Percentiles rank a stretch among this genome's conserved stretches.
These are phyloP conservation scores for Galerucella pusilla DNA, from an alignment of 2,888 invertebrate species.

Conservation along the genomic window DNA sequence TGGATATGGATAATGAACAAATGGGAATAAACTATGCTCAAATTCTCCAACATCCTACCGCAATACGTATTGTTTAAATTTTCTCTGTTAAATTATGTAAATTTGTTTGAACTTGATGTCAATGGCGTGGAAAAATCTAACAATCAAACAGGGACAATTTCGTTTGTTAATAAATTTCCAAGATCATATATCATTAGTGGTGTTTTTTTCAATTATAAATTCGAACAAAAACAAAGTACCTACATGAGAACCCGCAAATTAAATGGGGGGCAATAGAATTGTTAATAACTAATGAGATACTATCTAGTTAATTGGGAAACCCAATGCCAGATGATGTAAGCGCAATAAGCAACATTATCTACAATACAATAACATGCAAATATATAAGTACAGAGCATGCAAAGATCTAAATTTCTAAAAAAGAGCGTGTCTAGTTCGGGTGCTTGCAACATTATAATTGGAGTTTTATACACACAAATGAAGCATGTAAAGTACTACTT, in stretches of 20 bases:
- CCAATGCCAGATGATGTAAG: slow-evolving; percentile 64
- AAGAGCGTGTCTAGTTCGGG: slow-evolving; percentile 53
- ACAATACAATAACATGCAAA: slow-evolving; percentile 55
- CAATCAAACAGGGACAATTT: slow-evolving; percentile 26
- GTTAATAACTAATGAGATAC: slow-evolving; percentile 58
- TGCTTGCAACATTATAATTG: not conserved
- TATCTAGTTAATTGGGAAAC: slow-evolving; percentile 55
- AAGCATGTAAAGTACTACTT: too few species aligned
- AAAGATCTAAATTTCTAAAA: slow-evolving; percentile 48
- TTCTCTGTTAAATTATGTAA: slow-evolving; percentile 5
- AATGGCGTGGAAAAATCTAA: slow-evolving; percentile 29
- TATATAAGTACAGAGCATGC: slow-evolving; percentile 50
- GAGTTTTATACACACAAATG: too few species aligned
- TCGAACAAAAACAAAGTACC: slow-evolving; percentile 26
- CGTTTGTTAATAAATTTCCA: slow-evolving; percentile 18
- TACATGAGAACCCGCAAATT: slow-evolving; percentile 54
- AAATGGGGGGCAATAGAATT: slow-evolving; percentile 57
- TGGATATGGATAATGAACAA: too few species aligned
- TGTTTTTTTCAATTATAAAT: slow-evolving; percentile 25
- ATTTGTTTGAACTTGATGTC: slow-evolving; percentile 17
- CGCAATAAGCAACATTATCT: slow-evolving; percentile 21
- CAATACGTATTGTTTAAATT: not conserved
- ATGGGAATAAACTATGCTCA: too few species aligned
- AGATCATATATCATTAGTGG: slow-evolving; percentile 21
- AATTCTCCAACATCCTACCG: not conserved